Evolutionary conservation across 2,888 invertebrate species (phyloP).

Genomic region (Heliconius ethilla): DNA sequence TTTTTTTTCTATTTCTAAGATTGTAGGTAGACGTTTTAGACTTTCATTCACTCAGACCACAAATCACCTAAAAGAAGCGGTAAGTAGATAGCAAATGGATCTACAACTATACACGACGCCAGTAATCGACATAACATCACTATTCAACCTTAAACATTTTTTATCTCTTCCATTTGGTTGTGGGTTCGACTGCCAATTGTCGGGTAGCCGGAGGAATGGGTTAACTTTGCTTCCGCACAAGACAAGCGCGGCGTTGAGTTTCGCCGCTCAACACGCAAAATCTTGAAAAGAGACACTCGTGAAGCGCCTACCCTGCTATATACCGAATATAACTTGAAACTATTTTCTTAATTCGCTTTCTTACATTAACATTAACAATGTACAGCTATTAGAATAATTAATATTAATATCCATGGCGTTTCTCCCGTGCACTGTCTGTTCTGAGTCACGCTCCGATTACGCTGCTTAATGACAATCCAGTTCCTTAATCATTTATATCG

Average conservation of each 20-base stretch:
- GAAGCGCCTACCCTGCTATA: background rate
- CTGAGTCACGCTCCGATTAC: conserved; percentile 38
- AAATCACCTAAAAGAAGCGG: too few relatives aligned
- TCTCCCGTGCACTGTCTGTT: background rate
- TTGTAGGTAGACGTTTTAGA: too few relatives aligned
- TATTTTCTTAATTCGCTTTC: background rate
- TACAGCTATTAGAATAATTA: background rate
- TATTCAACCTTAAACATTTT: too few relatives aligned
- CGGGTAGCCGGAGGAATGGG: background rate
- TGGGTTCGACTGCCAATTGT: too few relatives aligned
- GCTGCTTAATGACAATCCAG: conserved; percentile 34
- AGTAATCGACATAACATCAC: too few relatives aligned
- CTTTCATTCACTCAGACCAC: too few relatives aligned
- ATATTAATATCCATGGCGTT: background rate
- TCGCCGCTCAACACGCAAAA: background rate
- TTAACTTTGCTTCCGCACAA: background rate
- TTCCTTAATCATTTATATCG: conserved; percentile 31
- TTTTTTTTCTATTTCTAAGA: too few relatives aligned
- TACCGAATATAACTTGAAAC: background rate
- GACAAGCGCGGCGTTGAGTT: background rate
- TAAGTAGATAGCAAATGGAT: too few relatives aligned
- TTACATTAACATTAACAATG: background rate
- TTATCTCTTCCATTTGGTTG: too few relatives aligned
- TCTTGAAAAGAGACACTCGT: background rate
- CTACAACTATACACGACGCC: too few relatives aligned